phyloP scores from a whole-genome alignment of 2,113 vertebrate genomes.

The Spea multiplicata region DNA sequence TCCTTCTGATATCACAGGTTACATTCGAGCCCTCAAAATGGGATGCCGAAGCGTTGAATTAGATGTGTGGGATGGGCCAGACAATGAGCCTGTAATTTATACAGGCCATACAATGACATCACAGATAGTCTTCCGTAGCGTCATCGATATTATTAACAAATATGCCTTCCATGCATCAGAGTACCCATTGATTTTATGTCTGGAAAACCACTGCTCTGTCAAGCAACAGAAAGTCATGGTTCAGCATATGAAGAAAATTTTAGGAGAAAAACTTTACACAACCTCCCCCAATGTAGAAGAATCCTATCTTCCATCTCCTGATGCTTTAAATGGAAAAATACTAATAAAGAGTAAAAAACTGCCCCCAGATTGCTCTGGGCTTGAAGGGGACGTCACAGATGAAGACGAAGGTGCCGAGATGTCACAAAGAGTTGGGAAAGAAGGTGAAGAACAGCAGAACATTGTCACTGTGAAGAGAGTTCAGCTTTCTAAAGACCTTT shows the following conservation, averaged over 20 bases:
- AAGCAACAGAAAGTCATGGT: conserved; percentile 97
- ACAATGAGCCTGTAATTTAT: conserved; percentile 94
- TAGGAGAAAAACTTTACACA: conserved; percentile 83
- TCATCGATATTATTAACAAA: conserved; percentile 92
- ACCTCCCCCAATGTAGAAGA: conserved; percentile 81
- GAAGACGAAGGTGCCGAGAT: conserved; percentile 96
- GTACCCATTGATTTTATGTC: conserved; percentile 88
- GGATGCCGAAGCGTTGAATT: conserved; percentile 92
- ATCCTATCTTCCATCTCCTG: conserved; percentile 86
- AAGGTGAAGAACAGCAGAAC: conserved; percentile 74
- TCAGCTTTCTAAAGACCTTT: conserved; percentile 92
- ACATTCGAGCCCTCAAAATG: conserved; percentile 96
- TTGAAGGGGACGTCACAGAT: conserved; percentile 93
- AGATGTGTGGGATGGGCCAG: conserved; percentile 95
- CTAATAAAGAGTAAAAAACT: conserved; percentile 93
- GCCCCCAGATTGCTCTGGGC: conserved; percentile 73
- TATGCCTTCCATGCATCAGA: conserved; percentile 93
- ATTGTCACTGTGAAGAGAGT: conserved; percentile 74
- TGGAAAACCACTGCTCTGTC: conserved; percentile 96
- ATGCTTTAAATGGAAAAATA: conserved; percentile 84
- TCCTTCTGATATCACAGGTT: conserved; percentile 96
- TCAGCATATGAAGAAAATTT: conserved; percentile 91
- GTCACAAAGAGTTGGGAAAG: conserved; percentile 84
- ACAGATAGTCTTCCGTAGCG: conserved; percentile 90
- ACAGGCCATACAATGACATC: conserved; percentile 97